Conservation (phyloP, 2,888 invertebrate species). For the Serrognathus titanus region DNA sequence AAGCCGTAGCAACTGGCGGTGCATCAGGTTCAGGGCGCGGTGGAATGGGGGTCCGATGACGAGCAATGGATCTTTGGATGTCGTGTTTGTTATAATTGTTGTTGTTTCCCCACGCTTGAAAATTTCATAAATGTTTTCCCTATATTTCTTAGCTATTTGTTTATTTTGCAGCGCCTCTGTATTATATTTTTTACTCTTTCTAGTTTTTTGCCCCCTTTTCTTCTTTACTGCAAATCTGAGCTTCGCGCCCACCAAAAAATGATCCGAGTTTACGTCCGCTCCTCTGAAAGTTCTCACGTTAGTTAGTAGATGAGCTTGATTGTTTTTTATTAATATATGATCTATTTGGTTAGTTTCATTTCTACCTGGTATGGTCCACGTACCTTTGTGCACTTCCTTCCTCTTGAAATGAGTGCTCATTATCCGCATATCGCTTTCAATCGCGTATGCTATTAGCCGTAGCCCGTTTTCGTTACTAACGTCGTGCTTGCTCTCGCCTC, state of each 20-base stretch:
- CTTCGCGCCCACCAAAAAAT: background rate
- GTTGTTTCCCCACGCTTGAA: background rate
- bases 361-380: conserved; percentile 6
- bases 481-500: conserved; percentile 12
- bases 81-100: background rate
- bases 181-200: no score
- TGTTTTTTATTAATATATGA: conserved; percentile 25
- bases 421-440: conserved; percentile 14
- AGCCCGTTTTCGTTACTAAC: conserved; percentile 14
- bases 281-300: background rate
- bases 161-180: background rate
- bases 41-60: no score
- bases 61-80: no score
- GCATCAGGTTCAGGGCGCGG: no score
- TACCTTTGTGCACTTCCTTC: conserved; percentile 16
- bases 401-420: conserved; percentile 14
- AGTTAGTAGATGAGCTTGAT: conserved; percentile 11
- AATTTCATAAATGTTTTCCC: background rate
- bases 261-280: background rate
- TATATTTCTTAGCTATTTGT: background rate
- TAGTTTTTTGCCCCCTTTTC: no score
- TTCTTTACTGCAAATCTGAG: no score
- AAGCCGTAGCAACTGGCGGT: no score
- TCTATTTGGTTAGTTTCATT: conserved; percentile 28
- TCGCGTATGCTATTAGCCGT: conserved; percentile 14